phyloP scores from a whole-genome alignment of 2,113 vertebrate genomes.

The Morone chrysops region DNA sequence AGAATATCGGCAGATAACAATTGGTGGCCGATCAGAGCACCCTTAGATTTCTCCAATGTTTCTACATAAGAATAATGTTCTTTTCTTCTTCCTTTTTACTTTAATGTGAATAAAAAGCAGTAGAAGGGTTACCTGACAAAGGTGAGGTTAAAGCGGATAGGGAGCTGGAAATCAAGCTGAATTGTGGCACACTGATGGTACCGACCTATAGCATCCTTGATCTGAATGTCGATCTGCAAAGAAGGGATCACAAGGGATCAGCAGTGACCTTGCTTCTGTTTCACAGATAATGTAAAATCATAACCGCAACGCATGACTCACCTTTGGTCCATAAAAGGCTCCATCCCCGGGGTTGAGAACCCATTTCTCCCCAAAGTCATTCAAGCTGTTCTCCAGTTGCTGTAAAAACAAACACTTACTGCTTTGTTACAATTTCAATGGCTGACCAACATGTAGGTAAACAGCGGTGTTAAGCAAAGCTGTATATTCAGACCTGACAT shows the following conservation, averaged over 20 bases:
- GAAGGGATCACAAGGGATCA: background rate
- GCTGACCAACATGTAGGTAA: slow-evolving; percentile 34
- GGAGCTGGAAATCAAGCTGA: slow-evolving; percentile 97
- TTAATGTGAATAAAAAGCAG: background rate
- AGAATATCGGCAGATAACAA: too few relatives aligned
- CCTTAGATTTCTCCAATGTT: too few relatives aligned
- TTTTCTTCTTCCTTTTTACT: background rate
- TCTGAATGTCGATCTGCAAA: slow-evolving; percentile 96
- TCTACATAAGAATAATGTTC: too few relatives aligned
- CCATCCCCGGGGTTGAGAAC: slow-evolving; percentile 96
- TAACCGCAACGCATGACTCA: slow-evolving; percentile 61
- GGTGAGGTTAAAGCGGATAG: slow-evolving; percentile 94
- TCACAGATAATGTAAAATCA: background rate
- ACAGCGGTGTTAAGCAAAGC: slow-evolving; percentile 37
- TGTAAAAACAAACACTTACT: slow-evolving; percentile 72
- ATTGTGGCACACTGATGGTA: slow-evolving; percentile 99
- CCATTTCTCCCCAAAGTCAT: slow-evolving; percentile 96
- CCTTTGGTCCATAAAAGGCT: slow-evolving; percentile 99
- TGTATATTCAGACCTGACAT: slow-evolving; percentile 41
- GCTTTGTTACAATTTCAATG: slow-evolving; percentile 14
- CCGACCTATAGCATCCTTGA: slow-evolving; percentile 97
- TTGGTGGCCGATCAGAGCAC: too few relatives aligned
- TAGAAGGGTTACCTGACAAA: slow-evolving; percentile 88
- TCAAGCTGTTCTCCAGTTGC: slow-evolving; percentile 99
- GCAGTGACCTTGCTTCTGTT: background rate